Evolutionary conservation across 2,113 vertebrate genomes (phyloP), one percentile per base, ranked within the genome.

Genomic region (Holacanthus passer): DNA sequence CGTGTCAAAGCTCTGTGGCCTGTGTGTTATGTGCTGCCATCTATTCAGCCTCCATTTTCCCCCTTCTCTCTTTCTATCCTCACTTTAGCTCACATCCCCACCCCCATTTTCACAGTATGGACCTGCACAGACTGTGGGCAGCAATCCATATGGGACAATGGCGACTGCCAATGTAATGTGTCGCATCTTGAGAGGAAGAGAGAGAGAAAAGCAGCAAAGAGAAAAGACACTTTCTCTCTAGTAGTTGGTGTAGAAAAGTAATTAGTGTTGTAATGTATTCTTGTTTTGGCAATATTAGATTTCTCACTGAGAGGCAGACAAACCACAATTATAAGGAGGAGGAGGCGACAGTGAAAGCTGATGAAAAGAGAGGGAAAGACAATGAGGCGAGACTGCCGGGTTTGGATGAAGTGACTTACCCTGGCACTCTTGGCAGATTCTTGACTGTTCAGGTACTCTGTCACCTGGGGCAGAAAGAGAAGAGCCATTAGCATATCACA

Each of bases 341-440:
- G 73, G 65, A 27, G 32, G 35, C 2, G 35, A 76, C 9, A 19
- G 27, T 66, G 65, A 52, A n/a, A 5, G 29, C 39, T 37, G 73
- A 47, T 41, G 1, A n/a, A 12, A 14, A 72, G 13, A 71, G 35
- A 50, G 19, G 47, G 39, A 41, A n/a, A 59, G 24, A 77, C 50
- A 47, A 24, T 32, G 52, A 81, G 58, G 53, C 17, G 60, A 52
- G 20, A 22, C 32, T 20, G 27, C 12, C 19, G 62, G 7, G 17
- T 59, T 50, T 29, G 66, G 70, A 67, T 56, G 60, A 60, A 67
- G 73, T 7, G 63, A 90, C 97, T 97, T 88, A 98, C 97, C 94
- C 97, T 94, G 92, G 96, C 95, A 43, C 94, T 96, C 94, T 98
- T 98, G 87, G 97, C 97, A 48, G 96, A 96, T 90, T 98, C 97